A percentile compares a stretch with the other conserved stretches of the same genome.
Evolutionary conservation across 2,113 vertebrate species (phyloP).

Genomic region (Coptodon rendalli): DNA sequence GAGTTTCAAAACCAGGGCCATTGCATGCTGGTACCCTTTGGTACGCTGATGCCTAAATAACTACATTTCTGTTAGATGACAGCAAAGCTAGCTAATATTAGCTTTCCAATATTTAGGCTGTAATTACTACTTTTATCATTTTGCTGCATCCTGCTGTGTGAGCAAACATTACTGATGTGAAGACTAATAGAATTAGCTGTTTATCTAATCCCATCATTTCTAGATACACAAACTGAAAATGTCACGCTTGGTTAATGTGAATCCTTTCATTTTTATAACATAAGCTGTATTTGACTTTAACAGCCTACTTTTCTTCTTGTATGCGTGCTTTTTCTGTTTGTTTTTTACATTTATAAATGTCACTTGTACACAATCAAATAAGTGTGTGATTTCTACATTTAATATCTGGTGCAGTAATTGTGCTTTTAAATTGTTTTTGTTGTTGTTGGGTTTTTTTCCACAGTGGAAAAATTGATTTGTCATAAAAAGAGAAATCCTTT

Average conservation of each 20-base stretch:
- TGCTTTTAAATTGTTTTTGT: not conserved
- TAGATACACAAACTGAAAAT: not conserved
- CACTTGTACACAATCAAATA: not conserved
- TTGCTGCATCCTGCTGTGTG: not conserved
- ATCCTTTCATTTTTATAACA: not conserved
- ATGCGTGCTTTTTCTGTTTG: not conserved
- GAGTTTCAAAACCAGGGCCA: not conserved
- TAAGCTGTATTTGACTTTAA: not conserved
- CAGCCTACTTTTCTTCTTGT: not conserved
- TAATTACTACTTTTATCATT: not conserved
- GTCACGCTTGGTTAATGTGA: not conserved
- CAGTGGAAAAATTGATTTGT: not conserved
- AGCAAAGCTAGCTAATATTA: not conserved
- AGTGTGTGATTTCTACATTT: not conserved
- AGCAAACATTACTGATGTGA: not conserved
- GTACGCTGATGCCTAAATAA: not conserved
- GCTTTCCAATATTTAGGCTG: not conserved
- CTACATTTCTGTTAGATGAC: not conserved
- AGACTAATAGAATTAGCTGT: not conserved
- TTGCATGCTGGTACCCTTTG: not conserved
- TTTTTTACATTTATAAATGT: not conserved
- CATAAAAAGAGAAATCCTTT: not conserved
- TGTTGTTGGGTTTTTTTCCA: not conserved
- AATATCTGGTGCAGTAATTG: not conserved
- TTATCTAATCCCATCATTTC: not conserved